Percentiles rank a stretch among this genome's conserved stretches.
Conservation (phyloP, 2,888 invertebrate species). For the Agapostemon virescens region DNA sequence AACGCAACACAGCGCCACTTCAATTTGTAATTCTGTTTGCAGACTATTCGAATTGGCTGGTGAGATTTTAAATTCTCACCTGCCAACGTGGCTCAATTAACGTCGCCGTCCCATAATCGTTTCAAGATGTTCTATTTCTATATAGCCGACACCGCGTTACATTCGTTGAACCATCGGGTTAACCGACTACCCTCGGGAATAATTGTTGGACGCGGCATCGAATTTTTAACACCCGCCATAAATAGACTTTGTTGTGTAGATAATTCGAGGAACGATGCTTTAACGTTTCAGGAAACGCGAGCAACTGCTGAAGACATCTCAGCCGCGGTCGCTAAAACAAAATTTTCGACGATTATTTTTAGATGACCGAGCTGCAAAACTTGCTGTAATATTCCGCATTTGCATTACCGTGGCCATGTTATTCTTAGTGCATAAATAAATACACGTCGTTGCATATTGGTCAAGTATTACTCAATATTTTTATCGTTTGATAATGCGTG, state of each 20-base stretch:
- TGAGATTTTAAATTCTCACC: constrained; percentile 25
- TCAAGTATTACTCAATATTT: too few species aligned
- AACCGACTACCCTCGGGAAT: too few species aligned
- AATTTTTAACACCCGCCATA: background rate
- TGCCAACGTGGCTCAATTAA: constrained; percentile 29
- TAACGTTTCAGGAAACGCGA: background rate
- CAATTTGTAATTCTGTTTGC: constrained; percentile 41
- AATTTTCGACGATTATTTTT: background rate
- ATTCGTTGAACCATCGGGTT: background rate
- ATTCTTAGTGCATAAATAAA: background rate
- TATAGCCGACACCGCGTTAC: background rate
- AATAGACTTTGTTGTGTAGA: background rate
- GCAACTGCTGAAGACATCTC: background rate
- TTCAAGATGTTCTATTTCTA: constrained; percentile 23
- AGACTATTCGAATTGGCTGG: constrained; percentile 24
- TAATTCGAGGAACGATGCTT: background rate
- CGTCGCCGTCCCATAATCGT: background rate
- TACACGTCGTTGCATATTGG: too few species aligned
- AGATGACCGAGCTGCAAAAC: background rate
- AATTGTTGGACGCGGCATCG: background rate
- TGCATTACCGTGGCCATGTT: background rate
- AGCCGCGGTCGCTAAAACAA: background rate
- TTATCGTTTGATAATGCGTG: too few species aligned
- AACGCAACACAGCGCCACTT: constrained; percentile 13
- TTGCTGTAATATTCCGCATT: background rate